These are phyloP conservation scores for Seriola rivoliana DNA, from an alignment of 2,113 vertebrate species.

Conservation along the genomic window DNA sequence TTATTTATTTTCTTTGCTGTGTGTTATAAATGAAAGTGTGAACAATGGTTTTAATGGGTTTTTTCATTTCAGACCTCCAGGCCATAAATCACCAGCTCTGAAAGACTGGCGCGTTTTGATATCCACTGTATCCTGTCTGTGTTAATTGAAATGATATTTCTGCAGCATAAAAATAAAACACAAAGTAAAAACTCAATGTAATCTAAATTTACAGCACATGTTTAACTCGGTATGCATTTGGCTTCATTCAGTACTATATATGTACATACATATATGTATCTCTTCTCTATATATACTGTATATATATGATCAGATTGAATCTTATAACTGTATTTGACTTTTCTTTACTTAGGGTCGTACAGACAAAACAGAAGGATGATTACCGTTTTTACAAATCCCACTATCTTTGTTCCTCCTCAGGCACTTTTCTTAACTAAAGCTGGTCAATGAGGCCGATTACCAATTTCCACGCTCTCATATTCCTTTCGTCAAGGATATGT, in stretches of 20 bases:
- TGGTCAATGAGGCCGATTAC: conserved; percentile 39
- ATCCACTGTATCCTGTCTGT: neutral
- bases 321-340: neutral
- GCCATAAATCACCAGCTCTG: conserved; percentile 13
- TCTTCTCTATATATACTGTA: neutral
- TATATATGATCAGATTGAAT: neutral
- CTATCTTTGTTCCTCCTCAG: conserved; percentile 14
- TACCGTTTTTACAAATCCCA: conserved; percentile 1
- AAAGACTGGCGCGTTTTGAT: neutral
- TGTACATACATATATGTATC: too few species aligned
- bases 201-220: neutral
- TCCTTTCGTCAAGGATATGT: conserved; percentile 29
- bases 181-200: neutral
- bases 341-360: neutral
- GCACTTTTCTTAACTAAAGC: conserved; percentile 7
- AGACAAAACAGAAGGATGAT: conserved; percentile 11
- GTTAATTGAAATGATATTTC: neutral
- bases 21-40: neutral
- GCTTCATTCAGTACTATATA: neutral
- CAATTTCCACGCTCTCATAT: neutral
- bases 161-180: neutral
- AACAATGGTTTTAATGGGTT: neutral
- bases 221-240: neutral
- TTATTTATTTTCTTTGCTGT: neutral
- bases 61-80: neutral